Percentiles rank a stretch among this genome's conserved stretches.
Evolutionary conservation across 2,797 vertebrate species (phyloP).

Genomic region (Chaenodraco wilsoni): DNA sequence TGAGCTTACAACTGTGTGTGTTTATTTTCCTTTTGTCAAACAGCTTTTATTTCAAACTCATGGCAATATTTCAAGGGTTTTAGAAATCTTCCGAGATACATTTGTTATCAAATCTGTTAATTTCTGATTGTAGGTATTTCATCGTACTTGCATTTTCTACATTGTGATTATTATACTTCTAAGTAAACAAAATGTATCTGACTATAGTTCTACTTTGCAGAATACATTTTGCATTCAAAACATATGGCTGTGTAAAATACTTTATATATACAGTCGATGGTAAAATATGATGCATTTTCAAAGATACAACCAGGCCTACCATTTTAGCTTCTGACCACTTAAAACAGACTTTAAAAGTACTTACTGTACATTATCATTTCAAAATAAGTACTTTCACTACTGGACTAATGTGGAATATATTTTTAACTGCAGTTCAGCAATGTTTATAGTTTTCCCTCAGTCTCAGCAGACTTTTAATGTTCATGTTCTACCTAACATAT

Average conservation of each 20-base stretch:
- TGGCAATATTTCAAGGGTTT: constrained; percentile 1
- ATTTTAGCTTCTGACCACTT: background rate
- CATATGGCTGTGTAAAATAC: background rate
- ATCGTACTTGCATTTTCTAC: background rate
- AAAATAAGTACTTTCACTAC: background rate
- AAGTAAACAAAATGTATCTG: background rate
- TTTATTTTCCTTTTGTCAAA: background rate
- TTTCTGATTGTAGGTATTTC: background rate
- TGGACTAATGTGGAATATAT: background rate
- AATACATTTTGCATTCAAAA: background rate
- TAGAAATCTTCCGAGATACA: background rate
- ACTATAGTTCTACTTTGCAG: background rate
- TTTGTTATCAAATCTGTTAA: background rate
- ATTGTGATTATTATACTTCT: background rate
- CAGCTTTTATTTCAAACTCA: background rate
- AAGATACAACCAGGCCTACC: background rate
- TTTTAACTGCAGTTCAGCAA: background rate
- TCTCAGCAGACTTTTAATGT: background rate
- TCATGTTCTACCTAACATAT: constrained; percentile 16
- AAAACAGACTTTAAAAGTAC: background rate
- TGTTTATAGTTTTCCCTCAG: background rate
- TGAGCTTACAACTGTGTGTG: constrained; percentile 68
- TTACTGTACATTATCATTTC: background rate
- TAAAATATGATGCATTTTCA: background rate
- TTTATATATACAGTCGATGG: no score